A percentile compares a stretch with the other conserved stretches of the same genome.
Evolutionary conservation across 53 echinoderm and acorn worm genomes (phyloP).

Genomic region (Zoroaster sp.): DNA sequence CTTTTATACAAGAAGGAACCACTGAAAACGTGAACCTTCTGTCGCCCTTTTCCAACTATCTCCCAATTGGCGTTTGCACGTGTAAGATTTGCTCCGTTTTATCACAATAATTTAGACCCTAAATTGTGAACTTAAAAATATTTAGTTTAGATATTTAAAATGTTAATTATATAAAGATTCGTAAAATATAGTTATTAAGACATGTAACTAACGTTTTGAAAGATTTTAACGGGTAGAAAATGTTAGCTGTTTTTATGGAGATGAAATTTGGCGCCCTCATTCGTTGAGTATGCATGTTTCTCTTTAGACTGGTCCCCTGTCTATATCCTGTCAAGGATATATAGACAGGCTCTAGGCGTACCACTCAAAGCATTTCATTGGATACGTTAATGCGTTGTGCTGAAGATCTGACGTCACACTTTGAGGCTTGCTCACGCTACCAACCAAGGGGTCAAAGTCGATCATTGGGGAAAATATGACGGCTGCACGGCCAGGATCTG

Average conservation of each 20-base stretch:
- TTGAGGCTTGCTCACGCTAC: too few species aligned
- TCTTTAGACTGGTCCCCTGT: too few species aligned
- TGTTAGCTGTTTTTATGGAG: not conserved
- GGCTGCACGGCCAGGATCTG: too few species aligned
- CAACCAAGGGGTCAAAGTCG: too few species aligned
- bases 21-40: not conserved
- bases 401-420: too few species aligned
- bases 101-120: not conserved
- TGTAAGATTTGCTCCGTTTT: constrained; percentile 5
- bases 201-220: not conserved
- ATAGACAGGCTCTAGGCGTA: too few species aligned
- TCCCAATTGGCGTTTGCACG: constrained; percentile 64
- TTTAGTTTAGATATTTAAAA: not conserved
- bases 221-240: not conserved
- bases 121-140: not conserved
- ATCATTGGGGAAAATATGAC: too few species aligned
- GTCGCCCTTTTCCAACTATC: constrained; percentile 57
- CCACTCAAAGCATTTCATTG: too few species aligned
- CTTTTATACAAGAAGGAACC: not conserved
- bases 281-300: not conserved
- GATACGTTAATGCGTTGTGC: too few species aligned
- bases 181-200: not conserved
- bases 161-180: not conserved
- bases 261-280: not conserved
- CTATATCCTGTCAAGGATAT: too few species aligned